A percentile compares a stretch with the other conserved stretches of the same genome.
These are phyloP conservation scores for Castor canadensis DNA, from an alignment of 2,113 vertebrate species.

Conservation along the genomic window DNA sequence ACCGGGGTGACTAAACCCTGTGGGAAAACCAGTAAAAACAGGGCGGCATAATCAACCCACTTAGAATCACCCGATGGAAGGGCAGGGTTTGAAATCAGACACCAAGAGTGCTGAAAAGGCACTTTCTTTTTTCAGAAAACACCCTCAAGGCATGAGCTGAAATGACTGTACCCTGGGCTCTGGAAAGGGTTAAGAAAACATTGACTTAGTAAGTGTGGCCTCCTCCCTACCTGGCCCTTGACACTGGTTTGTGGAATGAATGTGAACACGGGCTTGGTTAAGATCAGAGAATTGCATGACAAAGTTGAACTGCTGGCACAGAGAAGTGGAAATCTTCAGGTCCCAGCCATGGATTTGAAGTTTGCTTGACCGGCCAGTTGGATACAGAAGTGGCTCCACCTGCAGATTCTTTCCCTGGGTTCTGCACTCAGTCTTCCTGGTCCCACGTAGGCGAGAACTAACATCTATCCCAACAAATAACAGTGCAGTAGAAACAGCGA, in stretches of 20 bases:
- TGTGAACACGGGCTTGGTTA: not conserved
- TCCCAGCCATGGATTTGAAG: not conserved
- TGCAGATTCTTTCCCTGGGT: not conserved
- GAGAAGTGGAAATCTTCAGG: not conserved
- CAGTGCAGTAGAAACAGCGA: not conserved
- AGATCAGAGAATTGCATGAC: not conserved
- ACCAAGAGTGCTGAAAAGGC: conserved; percentile 74
- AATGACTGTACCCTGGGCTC: conserved; percentile 75
- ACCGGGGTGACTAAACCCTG: conserved; percentile 50
- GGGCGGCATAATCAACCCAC: conserved; percentile 40
- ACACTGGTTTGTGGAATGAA: not conserved
- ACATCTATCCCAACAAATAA: too few species aligned
- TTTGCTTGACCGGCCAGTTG: not conserved
- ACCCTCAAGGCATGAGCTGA: conserved; percentile 73
- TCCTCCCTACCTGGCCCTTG: conserved; percentile 7
- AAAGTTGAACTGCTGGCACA: not conserved
- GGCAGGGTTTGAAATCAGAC: conserved; percentile 70
- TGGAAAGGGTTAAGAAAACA: conserved; percentile 80
- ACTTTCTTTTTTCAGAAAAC: conserved; percentile 81
- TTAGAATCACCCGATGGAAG: conserved; percentile 55
- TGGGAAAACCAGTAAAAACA: conserved; percentile 72
- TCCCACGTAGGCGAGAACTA: rapidly evolving
- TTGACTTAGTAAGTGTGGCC: conserved; percentile 19
- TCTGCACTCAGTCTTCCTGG: not conserved
- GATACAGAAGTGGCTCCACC: not conserved